Evolutionary conservation across 2,888 invertebrate species (phyloP).

Genomic region (Apodemia mormo): DNA sequence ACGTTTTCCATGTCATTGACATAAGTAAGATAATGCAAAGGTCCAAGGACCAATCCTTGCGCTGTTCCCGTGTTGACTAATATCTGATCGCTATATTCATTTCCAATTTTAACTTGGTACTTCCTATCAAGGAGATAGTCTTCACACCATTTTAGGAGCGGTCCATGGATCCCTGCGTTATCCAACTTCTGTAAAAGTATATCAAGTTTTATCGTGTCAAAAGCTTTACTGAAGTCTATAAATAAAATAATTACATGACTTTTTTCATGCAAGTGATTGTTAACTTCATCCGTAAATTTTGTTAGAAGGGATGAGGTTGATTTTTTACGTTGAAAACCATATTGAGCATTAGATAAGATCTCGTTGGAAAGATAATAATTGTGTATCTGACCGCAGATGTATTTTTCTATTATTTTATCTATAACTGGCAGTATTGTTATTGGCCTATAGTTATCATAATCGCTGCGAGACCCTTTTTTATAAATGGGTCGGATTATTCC

Average conservation of each 20-base stretch:
- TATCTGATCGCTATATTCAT: slow-evolving; percentile 24
- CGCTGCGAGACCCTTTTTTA: too few species aligned
- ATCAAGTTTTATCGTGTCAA: slow-evolving; percentile 31
- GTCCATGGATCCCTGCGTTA: slow-evolving; percentile 32
- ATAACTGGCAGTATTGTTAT: too few species aligned
- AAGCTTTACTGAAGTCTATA: slow-evolving; percentile 33
- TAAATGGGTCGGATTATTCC: too few species aligned
- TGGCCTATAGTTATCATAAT: too few species aligned
- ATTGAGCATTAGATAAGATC: slow-evolving; percentile 19
- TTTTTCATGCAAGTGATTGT: slow-evolving; percentile 27
- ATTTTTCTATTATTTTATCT: background rate
- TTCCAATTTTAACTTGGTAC: slow-evolving; percentile 27
- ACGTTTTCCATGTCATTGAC: slow-evolving; percentile 29
- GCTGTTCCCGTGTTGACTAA: slow-evolving; percentile 34
- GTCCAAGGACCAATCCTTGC: slow-evolving; percentile 36
- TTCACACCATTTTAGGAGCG: slow-evolving; percentile 29
- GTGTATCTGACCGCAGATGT: too few species aligned
- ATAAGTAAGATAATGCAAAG: slow-evolving; percentile 33
- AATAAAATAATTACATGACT: slow-evolving; percentile 32
- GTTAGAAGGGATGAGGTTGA: slow-evolving; percentile 35
- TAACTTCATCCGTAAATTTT: slow-evolving; percentile 21
- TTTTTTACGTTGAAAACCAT: slow-evolving; percentile 20
- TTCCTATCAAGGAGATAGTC: slow-evolving; percentile 29
- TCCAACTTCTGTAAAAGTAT: slow-evolving; percentile 25
- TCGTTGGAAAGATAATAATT: slow-evolving; percentile 14